phyloP scores from a whole-genome alignment of 2,888 invertebrate genomes.

The Meteorus colon region DNA sequence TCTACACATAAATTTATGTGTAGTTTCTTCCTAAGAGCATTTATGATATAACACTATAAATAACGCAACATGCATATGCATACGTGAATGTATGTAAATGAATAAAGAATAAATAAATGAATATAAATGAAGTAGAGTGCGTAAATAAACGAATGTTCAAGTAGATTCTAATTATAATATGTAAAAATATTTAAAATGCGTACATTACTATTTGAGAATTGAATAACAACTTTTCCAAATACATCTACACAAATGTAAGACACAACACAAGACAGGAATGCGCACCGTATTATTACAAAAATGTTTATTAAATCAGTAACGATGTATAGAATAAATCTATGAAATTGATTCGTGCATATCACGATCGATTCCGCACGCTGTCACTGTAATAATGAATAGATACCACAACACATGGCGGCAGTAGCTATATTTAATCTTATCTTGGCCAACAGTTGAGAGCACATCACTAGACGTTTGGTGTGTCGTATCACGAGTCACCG shows the following conservation, averaged over 20 bases:
- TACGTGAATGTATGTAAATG: constrained; percentile 4
- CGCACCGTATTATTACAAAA: too few species aligned
- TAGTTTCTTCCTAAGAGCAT: not conserved
- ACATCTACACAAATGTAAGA: not conserved
- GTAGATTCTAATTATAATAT: not conserved
- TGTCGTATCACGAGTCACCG: not conserved
- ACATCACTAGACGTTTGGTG: not conserved
- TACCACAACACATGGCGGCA: not conserved
- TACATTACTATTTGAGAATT: not conserved
- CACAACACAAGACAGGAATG: too few species aligned
- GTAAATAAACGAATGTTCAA: not conserved
- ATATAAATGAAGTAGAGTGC: not conserved
- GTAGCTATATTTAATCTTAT: constrained; percentile 12
- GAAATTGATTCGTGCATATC: not conserved
- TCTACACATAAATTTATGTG: not conserved
- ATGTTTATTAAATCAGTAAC: too few species aligned
- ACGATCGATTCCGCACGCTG: not conserved
- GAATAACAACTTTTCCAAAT: not conserved
- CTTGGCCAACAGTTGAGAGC: not conserved
- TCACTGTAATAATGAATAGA: not conserved
- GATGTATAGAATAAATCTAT: too few species aligned
- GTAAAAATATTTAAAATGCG: constrained; percentile 2
- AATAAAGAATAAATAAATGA: not conserved
- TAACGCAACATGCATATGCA: not conserved
- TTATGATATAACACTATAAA: not conserved